Conservation (phyloP, 2,797 vertebrate genomes). For the Etheostoma perlongum region DNA sequence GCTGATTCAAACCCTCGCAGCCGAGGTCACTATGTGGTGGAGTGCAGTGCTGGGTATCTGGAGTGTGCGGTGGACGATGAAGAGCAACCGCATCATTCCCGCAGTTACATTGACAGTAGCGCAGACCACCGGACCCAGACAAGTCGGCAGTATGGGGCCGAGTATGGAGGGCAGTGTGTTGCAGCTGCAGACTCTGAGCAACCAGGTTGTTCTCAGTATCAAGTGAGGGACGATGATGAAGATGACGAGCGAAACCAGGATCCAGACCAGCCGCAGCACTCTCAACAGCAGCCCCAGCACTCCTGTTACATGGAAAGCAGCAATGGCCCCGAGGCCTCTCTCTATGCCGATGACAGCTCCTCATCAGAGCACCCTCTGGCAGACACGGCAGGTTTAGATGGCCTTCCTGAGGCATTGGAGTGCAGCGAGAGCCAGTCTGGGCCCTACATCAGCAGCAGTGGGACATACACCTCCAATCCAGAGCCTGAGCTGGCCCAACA, state of each 20-base stretch:
- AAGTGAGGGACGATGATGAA: slow-evolving; percentile 64
- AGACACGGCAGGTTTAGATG: slow-evolving; percentile 77
- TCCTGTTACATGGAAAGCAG: slow-evolving; percentile 83
- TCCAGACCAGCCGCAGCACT: slow-evolving; percentile 81
- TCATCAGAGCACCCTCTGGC: slow-evolving; percentile 79
- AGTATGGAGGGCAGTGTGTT: slow-evolving; percentile 70
- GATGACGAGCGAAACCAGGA: slow-evolving; percentile 79
- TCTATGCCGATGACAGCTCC: slow-evolving; percentile 81
- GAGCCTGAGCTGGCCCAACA: slow-evolving; percentile 72
- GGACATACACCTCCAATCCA: slow-evolving; percentile 79
- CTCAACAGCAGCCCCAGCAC: slow-evolving; percentile 80
- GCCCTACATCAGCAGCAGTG: slow-evolving; percentile 86
- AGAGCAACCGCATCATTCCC: slow-evolving; percentile 76
- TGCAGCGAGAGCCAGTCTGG: slow-evolving; percentile 82
- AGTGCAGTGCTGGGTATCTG: slow-evolving; percentile 82
- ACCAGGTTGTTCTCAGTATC: slow-evolving; percentile 79
- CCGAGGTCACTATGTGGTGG: slow-evolving; percentile 79
- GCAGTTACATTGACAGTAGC: slow-evolving; percentile 86
- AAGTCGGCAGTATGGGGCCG: slow-evolving; percentile 65
- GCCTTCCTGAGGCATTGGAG: slow-evolving; percentile 80
- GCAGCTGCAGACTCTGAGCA: slow-evolving; percentile 81
- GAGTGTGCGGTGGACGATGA: slow-evolving; percentile 68
- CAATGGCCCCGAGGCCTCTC: slow-evolving; percentile 77
- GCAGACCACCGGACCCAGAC: slow-evolving; percentile 78
- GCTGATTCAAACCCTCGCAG: slow-evolving; percentile 79